These are phyloP conservation scores for Steatocranus sp. DNA, from an alignment of 2,797 vertebrate genomes.

Conservation along the genomic window DNA sequence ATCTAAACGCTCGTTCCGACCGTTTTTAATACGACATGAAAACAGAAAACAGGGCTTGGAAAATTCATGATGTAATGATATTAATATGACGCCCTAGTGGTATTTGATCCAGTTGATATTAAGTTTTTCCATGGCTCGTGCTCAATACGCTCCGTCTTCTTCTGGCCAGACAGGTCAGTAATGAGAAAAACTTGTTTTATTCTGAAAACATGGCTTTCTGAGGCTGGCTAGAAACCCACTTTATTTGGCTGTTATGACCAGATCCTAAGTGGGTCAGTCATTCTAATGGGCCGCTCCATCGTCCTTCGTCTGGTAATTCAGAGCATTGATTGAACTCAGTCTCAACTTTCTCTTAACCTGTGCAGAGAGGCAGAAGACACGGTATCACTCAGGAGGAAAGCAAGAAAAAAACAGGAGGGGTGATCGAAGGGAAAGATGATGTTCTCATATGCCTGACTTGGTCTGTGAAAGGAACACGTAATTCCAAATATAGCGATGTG, in stretches of 20 bases:
- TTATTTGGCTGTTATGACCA: constrained; percentile 38
- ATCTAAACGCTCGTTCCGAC: not conserved
- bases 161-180: constrained; percentile 20
- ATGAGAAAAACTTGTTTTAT: constrained; percentile 58
- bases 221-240: constrained; percentile 19
- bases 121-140: constrained; percentile 6
- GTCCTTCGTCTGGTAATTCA: constrained; percentile 59
- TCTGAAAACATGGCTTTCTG: constrained; percentile 29
- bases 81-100: not conserved
- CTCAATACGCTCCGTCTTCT: not conserved
- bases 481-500: constrained; percentile 44
- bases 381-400: constrained; percentile 57
- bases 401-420: constrained; percentile 32
- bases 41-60: not conserved
- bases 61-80: constrained; percentile 1
- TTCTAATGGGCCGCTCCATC: constrained; percentile 40
- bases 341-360: constrained; percentile 69
- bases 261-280: constrained; percentile 64
- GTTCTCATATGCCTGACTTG: constrained; percentile 50
- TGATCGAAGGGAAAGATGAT: constrained; percentile 45
- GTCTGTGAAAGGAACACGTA: constrained; percentile 23
- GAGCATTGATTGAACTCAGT: constrained; percentile 70
- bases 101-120: not conserved
- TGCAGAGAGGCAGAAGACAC: constrained; percentile 65
- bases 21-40: not conserved